Base-by-base conservation (phyloP, 37 sponge, comb jelly and placozoan species). In the Ephydatia muelleri region DNA sequence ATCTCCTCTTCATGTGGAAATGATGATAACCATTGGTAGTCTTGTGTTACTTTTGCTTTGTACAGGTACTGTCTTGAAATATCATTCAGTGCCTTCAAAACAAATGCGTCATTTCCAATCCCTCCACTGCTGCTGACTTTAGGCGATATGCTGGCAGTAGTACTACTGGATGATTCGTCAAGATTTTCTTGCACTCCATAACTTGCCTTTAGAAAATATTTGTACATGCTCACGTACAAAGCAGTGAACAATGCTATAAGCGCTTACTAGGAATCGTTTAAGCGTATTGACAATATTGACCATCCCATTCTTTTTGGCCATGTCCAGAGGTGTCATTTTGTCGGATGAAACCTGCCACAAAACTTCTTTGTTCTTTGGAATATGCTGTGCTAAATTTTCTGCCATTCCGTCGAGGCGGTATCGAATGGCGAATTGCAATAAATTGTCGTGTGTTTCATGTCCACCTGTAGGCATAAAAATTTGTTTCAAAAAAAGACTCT, bases 371-470 rank as follows among this genome's bases (percentile, higher is more conserved):
- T 25, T 36, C 64, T 65, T 57, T 0, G 78, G 83, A 11, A 57
- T 57, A 14, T 57, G 57, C 72, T 73, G 71, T 13, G 79, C 65
- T 9, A 88, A 73, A 13, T 57, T 23, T 16, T 43, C 36, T 16
- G 72, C 77, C 27, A 74, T 71, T 36, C 71, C 79, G 6, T 64
- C 73, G 49, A 88, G 65, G 21, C 36, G 49, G 12, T 43, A 43
- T 13, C 80, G 79, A 27, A 66, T 49, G 26, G 70, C 80, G 23
- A 88, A 71, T 21, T 88, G 89, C 22, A 88, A 78, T 48, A 88
- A 65, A 27, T 72, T 83, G 32, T 88, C 89, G 25, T 78, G 49
- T 5, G 38, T 3, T 14, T 68, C 68, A 65, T 48, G 36, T 16
- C 73, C 78, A 21, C 87, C 87, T 86, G 33, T 73, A 26, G 25